phyloP scores from a whole-genome alignment of 2,113 vertebrate genomes.

The Spermophilus dauricus region DNA sequence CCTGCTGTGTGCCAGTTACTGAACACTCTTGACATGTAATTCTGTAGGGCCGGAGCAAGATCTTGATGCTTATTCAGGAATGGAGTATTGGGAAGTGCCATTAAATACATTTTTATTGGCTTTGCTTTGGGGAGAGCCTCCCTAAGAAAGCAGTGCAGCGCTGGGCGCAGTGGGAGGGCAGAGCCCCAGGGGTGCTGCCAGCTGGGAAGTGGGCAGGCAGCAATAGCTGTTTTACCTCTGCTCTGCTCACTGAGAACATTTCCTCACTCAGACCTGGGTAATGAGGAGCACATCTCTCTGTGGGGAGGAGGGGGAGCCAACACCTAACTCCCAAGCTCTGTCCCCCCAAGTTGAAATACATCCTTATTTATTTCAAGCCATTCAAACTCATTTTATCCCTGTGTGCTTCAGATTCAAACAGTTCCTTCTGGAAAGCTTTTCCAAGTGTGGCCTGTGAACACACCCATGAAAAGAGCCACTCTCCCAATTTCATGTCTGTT shows the following conservation, averaged over 20 bases:
- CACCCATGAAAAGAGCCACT: background rate
- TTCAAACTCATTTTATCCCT: conserved; percentile 18
- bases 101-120: conserved; percentile 32
- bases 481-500: background rate
- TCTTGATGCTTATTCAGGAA: conserved; percentile 10
- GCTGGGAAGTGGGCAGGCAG: background rate
- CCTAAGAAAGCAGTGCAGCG: background rate
- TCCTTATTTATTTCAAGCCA: background rate
- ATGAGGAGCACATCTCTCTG: background rate
- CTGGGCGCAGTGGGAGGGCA: background rate
- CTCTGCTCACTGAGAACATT: background rate
- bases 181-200: background rate
- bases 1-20: too few species aligned
- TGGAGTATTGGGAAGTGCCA: background rate
- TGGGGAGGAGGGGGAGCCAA: background rate
- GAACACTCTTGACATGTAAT: background rate
- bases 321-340: background rate
- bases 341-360: background rate
- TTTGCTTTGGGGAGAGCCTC: conserved; percentile 30
- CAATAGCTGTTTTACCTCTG: background rate
- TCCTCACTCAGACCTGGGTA: background rate
- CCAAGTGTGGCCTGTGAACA: background rate
- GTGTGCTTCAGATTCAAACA: background rate
- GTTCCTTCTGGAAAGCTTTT: conserved; percentile 33
- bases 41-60: background rate